Evolutionary conservation across 2,888 invertebrate species (phyloP).

Genomic region (Rotaria macrura): DNA sequence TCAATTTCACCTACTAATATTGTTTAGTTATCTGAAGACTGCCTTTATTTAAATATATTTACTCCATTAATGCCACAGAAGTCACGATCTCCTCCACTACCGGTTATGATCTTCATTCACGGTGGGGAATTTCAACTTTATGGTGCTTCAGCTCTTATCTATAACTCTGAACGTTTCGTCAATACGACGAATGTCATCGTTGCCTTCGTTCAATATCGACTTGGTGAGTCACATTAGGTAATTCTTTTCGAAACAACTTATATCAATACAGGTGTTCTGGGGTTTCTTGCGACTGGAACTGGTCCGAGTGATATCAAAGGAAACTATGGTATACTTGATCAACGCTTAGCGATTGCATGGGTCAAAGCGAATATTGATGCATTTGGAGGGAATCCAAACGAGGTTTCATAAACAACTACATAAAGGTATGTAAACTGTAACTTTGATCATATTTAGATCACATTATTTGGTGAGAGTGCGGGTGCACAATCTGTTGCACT

Average conservation of each 20-base stretch:
- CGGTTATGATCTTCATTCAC: slow-evolving; percentile 46
- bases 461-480: slow-evolving; percentile 21
- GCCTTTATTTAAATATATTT: slow-evolving; percentile 37
- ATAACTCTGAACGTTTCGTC: slow-evolving; percentile 41
- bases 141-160: slow-evolving; percentile 42
- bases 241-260: no score
- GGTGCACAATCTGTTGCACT: slow-evolving; percentile 21
- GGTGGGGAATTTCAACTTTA: slow-evolving; percentile 45
- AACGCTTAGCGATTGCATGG: slow-evolving; percentile 20
- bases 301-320: slow-evolving; percentile 2
- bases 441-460: slow-evolving; percentile 33
- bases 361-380: slow-evolving; percentile 19
- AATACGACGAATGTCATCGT: slow-evolving; percentile 44
- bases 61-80: slow-evolving; percentile 34
- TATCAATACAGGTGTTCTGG: neutral
- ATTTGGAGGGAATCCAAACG: neutral
- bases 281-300: slow-evolving; percentile 10
- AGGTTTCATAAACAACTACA: neutral
- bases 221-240: slow-evolving; percentile 38
- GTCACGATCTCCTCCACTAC: slow-evolving; percentile 27
- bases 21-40: slow-evolving; percentile 35
- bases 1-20: neutral
- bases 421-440: no score
- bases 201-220: slow-evolving; percentile 46
- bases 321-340: slow-evolving; percentile 24